Conservation (phyloP, 2,888 invertebrate species). For the Troilus luridus region DNA sequence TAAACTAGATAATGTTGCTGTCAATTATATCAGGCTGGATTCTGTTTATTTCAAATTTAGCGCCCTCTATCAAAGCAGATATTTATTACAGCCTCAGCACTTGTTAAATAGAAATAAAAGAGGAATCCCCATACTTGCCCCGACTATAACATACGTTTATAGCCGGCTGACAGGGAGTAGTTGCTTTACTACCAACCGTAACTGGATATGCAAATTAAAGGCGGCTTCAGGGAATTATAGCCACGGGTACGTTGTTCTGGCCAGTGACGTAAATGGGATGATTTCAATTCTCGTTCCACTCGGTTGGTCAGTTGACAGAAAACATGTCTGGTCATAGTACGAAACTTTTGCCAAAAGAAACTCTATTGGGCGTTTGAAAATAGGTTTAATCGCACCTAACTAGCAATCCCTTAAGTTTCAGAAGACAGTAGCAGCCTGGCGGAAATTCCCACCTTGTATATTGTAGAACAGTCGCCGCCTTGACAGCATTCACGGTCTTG, state of each 20-base stretch:
- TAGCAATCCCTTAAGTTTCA: too few species aligned
- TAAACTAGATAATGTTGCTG: background rate
- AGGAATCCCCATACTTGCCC: background rate
- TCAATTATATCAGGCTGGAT: background rate
- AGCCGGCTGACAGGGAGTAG: background rate
- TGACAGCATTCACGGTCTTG: too few species aligned
- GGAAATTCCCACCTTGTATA: too few species aligned
- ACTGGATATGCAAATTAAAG: slow-evolving; percentile 21
- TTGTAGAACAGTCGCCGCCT: too few species aligned
- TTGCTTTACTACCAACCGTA: background rate
- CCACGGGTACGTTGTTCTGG: background rate
- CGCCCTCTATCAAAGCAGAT: background rate
- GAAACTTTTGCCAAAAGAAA: too few species aligned
- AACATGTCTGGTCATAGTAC: too few species aligned
- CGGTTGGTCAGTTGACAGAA: too few species aligned
- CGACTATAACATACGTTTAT: background rate
- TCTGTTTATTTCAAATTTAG: background rate
- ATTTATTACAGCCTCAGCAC: background rate
- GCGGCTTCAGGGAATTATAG: background rate
- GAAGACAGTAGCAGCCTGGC: too few species aligned
- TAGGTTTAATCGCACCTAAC: too few species aligned
- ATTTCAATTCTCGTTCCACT: background rate
- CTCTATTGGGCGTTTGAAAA: too few species aligned
- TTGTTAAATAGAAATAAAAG: background rate
- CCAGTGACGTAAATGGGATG: background rate